Conservation (phyloP, 2,797 vertebrate species). For the Pseudomugil tenellus region DNA sequence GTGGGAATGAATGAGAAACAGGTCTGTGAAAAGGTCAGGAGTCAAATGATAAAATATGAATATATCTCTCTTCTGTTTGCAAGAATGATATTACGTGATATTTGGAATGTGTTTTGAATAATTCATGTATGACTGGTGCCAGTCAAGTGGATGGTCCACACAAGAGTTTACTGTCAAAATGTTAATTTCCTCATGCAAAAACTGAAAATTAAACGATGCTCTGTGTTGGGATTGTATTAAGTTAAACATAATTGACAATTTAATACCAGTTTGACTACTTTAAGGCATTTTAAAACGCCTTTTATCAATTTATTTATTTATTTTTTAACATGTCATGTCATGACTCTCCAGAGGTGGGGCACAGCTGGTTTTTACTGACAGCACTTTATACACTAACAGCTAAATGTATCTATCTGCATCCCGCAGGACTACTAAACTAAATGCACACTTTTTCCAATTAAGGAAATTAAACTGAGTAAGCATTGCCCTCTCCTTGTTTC, state of each 20-base stretch:
- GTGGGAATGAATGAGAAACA: slow-evolving; percentile 69
- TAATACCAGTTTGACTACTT: slow-evolving; percentile 10
- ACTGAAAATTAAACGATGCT: not conserved
- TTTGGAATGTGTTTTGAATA: slow-evolving; percentile 68
- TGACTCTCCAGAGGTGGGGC: slow-evolving; percentile 2
- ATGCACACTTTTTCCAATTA: slow-evolving; percentile 64
- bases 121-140: slow-evolving; percentile 59
- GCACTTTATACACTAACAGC: slow-evolving; percentile 55
- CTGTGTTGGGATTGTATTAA: not conserved
- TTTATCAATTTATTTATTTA: not conserved
- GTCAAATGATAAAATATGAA: slow-evolving; percentile 78
- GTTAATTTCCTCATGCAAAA: slow-evolving; percentile 43
- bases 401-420: slow-evolving; percentile 63
- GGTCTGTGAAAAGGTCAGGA: slow-evolving; percentile 76
- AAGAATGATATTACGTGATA: slow-evolving; percentile 69
- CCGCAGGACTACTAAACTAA: slow-evolving; percentile 63
- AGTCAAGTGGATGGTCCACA: slow-evolving; percentile 44
- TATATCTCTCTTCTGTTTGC: slow-evolving; percentile 68
- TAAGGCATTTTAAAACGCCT: slow-evolving; percentile 9
- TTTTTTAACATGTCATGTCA: slow-evolving; percentile 36
- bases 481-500: slow-evolving; percentile 32
- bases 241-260: slow-evolving; percentile 15
- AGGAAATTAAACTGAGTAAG: slow-evolving; percentile 64
- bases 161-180: slow-evolving; percentile 45
- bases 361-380: slow-evolving; percentile 25